These are phyloP conservation scores for Lissocephala sabroskyi DNA, from an alignment of 2,888 invertebrate species.

Conservation along the genomic window DNA sequence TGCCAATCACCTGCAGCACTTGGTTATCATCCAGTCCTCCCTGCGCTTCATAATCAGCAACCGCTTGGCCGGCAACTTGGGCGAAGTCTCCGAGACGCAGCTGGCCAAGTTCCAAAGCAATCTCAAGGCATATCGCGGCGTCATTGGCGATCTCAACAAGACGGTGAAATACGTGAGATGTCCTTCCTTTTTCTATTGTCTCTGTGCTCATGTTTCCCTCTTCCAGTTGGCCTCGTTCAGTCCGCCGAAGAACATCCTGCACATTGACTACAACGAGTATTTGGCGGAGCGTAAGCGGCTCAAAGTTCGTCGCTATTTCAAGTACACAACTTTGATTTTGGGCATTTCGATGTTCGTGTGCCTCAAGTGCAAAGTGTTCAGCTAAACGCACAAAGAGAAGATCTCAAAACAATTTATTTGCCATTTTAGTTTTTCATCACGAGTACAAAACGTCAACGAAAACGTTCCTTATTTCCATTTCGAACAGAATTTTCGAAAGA, in stretches of 20 bases:
- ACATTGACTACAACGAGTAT: conserved; percentile 67
- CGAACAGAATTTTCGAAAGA: conserved; percentile 5
- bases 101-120: conserved; percentile 37
- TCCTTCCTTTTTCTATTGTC: too few relatives aligned
- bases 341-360: conserved; percentile 67
- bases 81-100: conserved; percentile 37
- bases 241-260: conserved; percentile 60
- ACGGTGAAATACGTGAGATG: conserved; percentile 70
- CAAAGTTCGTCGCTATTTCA: conserved; percentile 57
- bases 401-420: too few relatives aligned
- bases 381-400: conserved; percentile 43
- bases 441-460: conserved; percentile 15
- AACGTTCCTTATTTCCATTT: neutral
- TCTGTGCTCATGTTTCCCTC: too few relatives aligned
- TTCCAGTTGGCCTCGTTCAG: conserved; percentile 66
- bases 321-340: conserved; percentile 64
- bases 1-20: conserved; percentile 69
- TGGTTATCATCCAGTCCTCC: conserved; percentile 63
- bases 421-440: too few relatives aligned
- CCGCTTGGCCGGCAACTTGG: conserved; percentile 37
- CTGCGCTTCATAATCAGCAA: conserved; percentile 57
- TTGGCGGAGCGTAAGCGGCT: conserved; percentile 56
- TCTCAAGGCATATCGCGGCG: conserved; percentile 51
- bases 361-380: conserved; percentile 58
- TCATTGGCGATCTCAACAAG: conserved; percentile 51